Evolutionary conservation across 2,113 vertebrate species (phyloP).

Genomic region (Caranx ignobilis): DNA sequence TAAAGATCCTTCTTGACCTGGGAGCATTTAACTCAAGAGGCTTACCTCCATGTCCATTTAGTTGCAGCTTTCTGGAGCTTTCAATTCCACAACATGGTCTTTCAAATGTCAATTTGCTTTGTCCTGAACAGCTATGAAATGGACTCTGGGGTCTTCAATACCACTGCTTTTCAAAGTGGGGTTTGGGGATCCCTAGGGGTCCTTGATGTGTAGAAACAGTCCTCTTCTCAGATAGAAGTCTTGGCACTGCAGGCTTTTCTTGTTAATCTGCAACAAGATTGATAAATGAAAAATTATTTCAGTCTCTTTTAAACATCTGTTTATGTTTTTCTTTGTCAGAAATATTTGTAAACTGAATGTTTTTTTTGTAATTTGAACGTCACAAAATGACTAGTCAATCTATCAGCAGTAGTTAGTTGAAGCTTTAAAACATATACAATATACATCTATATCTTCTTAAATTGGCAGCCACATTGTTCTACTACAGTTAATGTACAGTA

Average conservation of each 20-base stretch:
- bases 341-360: neutral
- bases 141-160: too few relatives aligned
- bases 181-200: too few relatives aligned
- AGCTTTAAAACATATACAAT: too few relatives aligned
- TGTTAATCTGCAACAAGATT: neutral
- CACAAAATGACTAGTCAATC: neutral
- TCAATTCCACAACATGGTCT: neutral
- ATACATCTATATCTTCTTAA: neutral
- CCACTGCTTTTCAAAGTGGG: too few relatives aligned
- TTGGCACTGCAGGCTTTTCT: too few relatives aligned
- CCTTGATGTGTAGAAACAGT: too few relatives aligned
- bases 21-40: neutral
- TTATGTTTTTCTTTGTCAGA: neutral
- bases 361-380: neutral
- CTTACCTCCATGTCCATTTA: neutral
- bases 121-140: neutral
- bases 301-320: neutral
- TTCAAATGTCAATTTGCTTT: neutral
- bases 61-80: neutral
- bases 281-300: neutral
- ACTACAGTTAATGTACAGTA: conserved; percentile 1
- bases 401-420: too few relatives aligned
- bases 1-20: neutral
- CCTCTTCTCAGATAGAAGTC: too few relatives aligned
- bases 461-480: neutral